Base-by-base conservation (phyloP, 2,888 invertebrate species). In the Myopa tessellatipennis region DNA sequence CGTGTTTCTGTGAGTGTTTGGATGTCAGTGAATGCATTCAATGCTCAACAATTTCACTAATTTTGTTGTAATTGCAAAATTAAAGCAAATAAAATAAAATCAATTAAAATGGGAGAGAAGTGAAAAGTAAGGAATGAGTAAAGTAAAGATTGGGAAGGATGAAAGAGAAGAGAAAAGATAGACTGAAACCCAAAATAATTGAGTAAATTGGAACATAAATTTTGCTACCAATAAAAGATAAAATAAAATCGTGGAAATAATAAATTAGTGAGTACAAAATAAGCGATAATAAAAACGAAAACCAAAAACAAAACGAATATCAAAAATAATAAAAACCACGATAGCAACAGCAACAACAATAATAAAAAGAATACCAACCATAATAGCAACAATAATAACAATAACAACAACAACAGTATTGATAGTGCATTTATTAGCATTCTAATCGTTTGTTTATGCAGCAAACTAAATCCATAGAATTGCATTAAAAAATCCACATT, bases 21-120 rank as follows among this genome's bases (percentile, higher is more conserved):
- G 6, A 6, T 58, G 58, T 6, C 26, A 63, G 34, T 36, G n/a
- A 40, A 40, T 58, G 36, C 60, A 60, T 16, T 60, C 72, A 61
- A 26, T 34, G 58, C 58, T 34, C 26, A 65, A 18, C 38, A 26
- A 45, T 73, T 74, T 12, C 10, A 65, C 65, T 65, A 63, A 74
- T 50, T 65, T 61, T 34, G 16, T 65, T 58, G 74, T 65, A 34
- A 34, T 40, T 74, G 36, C 14, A 8, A 45, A 65, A 50, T 38
- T 45, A 69, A 50, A 73, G 34, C 61, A 55, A 74, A 7, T 7
- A 74, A 78, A 74, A 18, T 1, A 70, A 70, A n/a, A 70, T 26
- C 26, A 40, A 72, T 55, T 65, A 18, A 75, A 55, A 38, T 26
- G 34, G 73, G 73, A 61, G 26, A n/a, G 5, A 69, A 63, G 50